These are phyloP conservation scores for Calliopum simillimum DNA, from an alignment of 2,888 invertebrate species.

Conservation along the genomic window DNA sequence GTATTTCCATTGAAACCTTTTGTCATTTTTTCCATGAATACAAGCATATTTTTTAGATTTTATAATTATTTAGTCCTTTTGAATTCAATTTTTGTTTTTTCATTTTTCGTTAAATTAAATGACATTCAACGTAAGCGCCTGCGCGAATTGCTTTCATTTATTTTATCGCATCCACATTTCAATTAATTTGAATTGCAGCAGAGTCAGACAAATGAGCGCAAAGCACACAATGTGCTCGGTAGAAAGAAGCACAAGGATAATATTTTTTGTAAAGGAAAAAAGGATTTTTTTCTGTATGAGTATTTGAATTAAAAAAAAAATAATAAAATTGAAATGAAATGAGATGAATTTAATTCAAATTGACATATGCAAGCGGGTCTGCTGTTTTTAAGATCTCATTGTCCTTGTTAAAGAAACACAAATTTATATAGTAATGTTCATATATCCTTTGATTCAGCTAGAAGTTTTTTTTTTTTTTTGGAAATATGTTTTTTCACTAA, in stretches of 20 bases:
- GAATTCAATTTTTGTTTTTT: background rate
- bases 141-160: slow-evolving; percentile 22
- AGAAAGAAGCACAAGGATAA: background rate
- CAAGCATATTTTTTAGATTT: slow-evolving; percentile 37
- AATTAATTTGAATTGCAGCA: slow-evolving; percentile 27
- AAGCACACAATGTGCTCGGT: background rate
- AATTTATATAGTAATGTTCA: too few species aligned
- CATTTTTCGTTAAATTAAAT: slow-evolving; percentile 27
- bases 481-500: background rate
- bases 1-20: slow-evolving; percentile 22
- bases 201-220: background rate
- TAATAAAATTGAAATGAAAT: background rate
- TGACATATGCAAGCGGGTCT: slow-evolving; percentile 41
- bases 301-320: slow-evolving; percentile 22
- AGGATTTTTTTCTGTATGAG: slow-evolving; percentile 16
- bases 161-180: slow-evolving; percentile 23
- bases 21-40: slow-evolving; percentile 28
- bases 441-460: too few species aligned
- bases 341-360: slow-evolving; percentile 42
- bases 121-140: slow-evolving; percentile 29
- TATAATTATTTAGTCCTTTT: slow-evolving; percentile 26
- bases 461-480: background rate
- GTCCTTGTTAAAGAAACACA: background rate
- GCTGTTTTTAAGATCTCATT: background rate
- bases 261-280: slow-evolving; percentile 35